Evolutionary conservation across 1,140 invertebrate species (phyloP).

Genomic region (Penaeus chinensis): DNA sequence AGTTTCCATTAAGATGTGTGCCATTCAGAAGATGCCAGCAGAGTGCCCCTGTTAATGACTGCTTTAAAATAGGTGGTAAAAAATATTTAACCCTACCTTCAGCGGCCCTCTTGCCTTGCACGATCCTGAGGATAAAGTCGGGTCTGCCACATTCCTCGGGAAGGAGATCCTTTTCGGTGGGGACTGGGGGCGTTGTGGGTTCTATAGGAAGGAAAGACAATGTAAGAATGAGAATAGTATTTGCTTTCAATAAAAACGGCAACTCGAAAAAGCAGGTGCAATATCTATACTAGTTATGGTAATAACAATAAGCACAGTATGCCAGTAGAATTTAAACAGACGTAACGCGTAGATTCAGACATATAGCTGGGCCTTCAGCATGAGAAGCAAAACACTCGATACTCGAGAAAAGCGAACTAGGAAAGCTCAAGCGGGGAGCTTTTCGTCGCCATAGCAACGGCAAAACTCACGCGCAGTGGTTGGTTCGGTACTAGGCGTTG

Average conservation of each 20-base stretch:
- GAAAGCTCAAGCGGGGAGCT: background rate
- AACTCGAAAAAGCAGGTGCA: too few species aligned
- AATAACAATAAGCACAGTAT: too few species aligned
- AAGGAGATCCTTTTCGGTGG: background rate
- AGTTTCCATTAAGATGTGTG: too few species aligned
- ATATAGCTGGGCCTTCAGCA: too few species aligned
- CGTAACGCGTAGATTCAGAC: too few species aligned
- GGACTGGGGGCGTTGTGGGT: background rate
- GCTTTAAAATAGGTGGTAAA: background rate
- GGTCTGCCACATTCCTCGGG: slow-evolving; percentile 24
- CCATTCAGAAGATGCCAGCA: too few species aligned
- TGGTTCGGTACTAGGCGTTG: background rate
- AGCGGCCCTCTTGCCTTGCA: slow-evolving; percentile 14
- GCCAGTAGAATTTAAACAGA: too few species aligned
- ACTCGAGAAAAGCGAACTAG: too few species aligned
- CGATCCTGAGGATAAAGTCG: slow-evolving; percentile 16
- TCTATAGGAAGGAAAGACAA: background rate
- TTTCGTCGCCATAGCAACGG: background rate
- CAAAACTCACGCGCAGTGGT: background rate
- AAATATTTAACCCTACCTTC: background rate
- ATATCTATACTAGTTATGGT: too few species aligned
- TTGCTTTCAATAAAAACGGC: background rate
- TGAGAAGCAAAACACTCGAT: too few species aligned
- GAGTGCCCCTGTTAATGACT: too few species aligned
- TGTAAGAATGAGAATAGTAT: background rate